These are phyloP conservation scores for Dreissena polymorpha DNA, from an alignment of 1,140 invertebrate species.

Conservation along the genomic window DNA sequence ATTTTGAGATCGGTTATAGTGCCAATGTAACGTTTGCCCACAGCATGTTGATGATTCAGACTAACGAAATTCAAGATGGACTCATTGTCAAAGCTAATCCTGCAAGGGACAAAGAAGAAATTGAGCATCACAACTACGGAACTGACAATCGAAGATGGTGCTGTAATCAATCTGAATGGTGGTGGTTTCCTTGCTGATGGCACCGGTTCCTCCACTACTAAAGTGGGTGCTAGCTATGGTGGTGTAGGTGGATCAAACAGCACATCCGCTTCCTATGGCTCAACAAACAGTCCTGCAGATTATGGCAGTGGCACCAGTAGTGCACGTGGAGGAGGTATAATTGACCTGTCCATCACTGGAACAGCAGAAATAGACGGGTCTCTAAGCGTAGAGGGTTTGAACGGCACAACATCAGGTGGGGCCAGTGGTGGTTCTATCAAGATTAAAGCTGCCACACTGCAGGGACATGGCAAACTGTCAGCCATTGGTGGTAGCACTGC, in stretches of 20 bases:
- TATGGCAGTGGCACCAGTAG: slow-evolving; percentile 61
- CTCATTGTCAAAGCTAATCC: slow-evolving; percentile 51
- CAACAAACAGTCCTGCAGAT: slow-evolving; percentile 48
- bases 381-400: slow-evolving; percentile 56
- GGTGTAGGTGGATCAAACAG: slow-evolving; percentile 61
- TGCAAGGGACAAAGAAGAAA: slow-evolving; percentile 43
- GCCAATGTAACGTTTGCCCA: slow-evolving; percentile 57
- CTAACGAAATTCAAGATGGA: slow-evolving; percentile 60
- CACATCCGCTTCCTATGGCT: slow-evolving; percentile 58
- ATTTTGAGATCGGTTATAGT: slow-evolving; percentile 58
- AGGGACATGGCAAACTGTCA: slow-evolving; percentile 66
- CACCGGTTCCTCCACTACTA: slow-evolving; percentile 31
- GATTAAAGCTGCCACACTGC: slow-evolving; percentile 56
- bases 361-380: slow-evolving; percentile 62
- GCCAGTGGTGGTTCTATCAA: slow-evolving; percentile 69
- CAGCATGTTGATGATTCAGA: slow-evolving; percentile 54
- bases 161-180: slow-evolving; percentile 56
- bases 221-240: slow-evolving; percentile 65
- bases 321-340: slow-evolving; percentile 63
- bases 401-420: slow-evolving; percentile 43
- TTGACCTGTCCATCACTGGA: slow-evolving; percentile 46
- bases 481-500: slow-evolving; percentile 58
- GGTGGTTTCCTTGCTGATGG: slow-evolving; percentile 52
- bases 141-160: slow-evolving; percentile 64
- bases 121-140: slow-evolving; percentile 53